Conservation (phyloP, 1,140 invertebrate species). For the Mercenaria mercenaria region DNA sequence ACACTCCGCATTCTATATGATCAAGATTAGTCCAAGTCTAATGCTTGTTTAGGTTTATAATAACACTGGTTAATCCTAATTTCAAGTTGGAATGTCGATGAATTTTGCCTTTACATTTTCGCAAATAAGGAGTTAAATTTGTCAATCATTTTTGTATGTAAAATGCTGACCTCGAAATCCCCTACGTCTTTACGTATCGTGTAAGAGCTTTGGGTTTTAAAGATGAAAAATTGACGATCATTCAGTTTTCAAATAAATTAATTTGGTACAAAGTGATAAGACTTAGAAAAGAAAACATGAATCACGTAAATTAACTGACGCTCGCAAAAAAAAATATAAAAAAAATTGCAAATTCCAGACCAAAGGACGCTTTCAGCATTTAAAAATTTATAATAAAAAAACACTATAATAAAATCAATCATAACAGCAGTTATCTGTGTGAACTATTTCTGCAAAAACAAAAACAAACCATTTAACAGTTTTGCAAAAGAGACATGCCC, state of each 20-base stretch:
- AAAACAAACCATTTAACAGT: too few relatives aligned
- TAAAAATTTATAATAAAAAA: not conserved
- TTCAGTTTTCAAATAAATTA: conserved; percentile 36
- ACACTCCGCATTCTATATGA: not conserved
- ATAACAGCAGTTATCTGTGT: too few relatives aligned
- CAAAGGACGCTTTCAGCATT: not conserved
- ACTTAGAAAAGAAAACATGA: not conserved
- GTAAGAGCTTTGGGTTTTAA: not conserved
- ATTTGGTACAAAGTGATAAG: conserved; percentile 43
- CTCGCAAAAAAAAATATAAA: not conserved
- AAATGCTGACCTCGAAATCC: conserved; percentile 50
- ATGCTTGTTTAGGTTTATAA: conserved; percentile 37
- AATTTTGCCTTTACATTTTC: conserved; percentile 44
- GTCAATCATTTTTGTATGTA: conserved; percentile 42
- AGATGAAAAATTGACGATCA: conserved; percentile 27
- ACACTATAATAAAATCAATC: not conserved
- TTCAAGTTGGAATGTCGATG: conserved; percentile 50
- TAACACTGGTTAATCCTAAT: conserved; percentile 53
- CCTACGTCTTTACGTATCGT: not conserved
- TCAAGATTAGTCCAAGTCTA: conserved; percentile 46
- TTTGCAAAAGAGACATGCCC: too few relatives aligned
- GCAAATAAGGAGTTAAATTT: conserved; percentile 46
- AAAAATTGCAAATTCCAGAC: conserved; percentile 1
- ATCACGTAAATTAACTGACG: not conserved
- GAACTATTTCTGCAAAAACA: too few relatives aligned